These are phyloP conservation scores for Heliconius cydno DNA, from an alignment of 2,888 invertebrate species.

Conservation along the genomic window DNA sequence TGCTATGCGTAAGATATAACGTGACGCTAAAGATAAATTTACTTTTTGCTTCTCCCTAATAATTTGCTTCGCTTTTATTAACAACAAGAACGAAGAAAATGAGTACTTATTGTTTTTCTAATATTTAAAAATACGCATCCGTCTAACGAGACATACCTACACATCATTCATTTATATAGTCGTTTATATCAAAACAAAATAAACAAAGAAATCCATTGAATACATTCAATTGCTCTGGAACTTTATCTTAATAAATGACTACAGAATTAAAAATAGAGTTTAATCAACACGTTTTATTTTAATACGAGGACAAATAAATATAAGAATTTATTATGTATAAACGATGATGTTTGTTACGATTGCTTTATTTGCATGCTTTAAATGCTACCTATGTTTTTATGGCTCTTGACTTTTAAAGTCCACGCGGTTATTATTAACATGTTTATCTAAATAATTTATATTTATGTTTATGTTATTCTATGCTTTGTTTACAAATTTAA, in stretches of 20 bases:
- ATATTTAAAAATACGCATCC: not conserved
- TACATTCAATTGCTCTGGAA: slow-evolving; percentile 22
- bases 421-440: slow-evolving; percentile 1
- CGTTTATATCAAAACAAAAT: not conserved
- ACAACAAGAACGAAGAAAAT: not conserved
- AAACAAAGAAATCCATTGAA: slow-evolving; percentile 22
- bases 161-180: not conserved
- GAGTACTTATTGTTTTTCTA: no score
- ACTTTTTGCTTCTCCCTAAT: no score
- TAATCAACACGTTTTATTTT: slow-evolving; percentile 32
- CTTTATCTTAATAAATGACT: slow-evolving; percentile 36
- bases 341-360: slow-evolving; percentile 15
- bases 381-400: slow-evolving; percentile 7
- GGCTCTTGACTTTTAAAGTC: slow-evolving; percentile 11
- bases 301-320: slow-evolving; percentile 29
- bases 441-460: not conserved
- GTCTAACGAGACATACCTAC: not conserved
- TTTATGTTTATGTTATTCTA: no score
- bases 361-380: slow-evolving; percentile 12
- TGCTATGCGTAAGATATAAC: no score
- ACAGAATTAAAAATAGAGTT: slow-evolving; percentile 35
- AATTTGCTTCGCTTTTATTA: not conserved
- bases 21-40: no score
- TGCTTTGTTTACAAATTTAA: no score
- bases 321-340: slow-evolving; percentile 31